Percentiles rank a stretch among this genome's conserved stretches.
These are phyloP conservation scores for Catostomus latipinnis DNA, from an alignment of 2,797 vertebrate species.

Conservation along the genomic window DNA sequence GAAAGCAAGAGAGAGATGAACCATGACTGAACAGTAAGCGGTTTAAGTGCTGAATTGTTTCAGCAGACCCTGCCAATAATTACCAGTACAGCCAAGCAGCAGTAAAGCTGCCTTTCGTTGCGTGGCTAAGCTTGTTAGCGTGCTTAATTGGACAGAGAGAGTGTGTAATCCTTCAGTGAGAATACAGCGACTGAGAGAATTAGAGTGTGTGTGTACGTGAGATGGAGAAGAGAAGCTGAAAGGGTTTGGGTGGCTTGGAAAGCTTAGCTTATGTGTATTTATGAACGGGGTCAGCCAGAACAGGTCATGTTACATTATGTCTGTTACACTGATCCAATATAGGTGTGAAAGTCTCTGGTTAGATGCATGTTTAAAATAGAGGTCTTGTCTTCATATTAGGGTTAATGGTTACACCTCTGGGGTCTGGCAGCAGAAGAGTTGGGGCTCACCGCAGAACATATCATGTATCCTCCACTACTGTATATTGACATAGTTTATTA, in stretches of 20 bases:
- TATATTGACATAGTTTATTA: background rate
- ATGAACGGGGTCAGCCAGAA: background rate
- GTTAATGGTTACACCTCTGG: slow-evolving; percentile 39
- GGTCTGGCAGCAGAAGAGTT: slow-evolving; percentile 28
- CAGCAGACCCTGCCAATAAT: slow-evolving; percentile 71
- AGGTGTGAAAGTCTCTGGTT: slow-evolving; percentile 18
- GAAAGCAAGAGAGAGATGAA: slow-evolving; percentile 64
- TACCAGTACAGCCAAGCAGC: slow-evolving; percentile 64
- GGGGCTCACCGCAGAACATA: slow-evolving; percentile 17
- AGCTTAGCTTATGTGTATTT: slow-evolving; percentile 1
- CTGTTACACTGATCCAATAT: slow-evolving; percentile 23
- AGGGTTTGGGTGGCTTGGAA: background rate
- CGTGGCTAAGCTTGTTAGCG: slow-evolving; percentile 73
- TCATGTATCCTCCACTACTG: slow-evolving; percentile 8
- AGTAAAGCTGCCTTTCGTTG: slow-evolving; percentile 74
- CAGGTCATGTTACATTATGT: slow-evolving; percentile 15
- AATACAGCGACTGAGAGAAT: slow-evolving; percentile 62
- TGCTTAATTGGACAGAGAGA: slow-evolving; percentile 73
- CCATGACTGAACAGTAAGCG: slow-evolving; percentile 66
- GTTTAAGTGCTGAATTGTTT: slow-evolving; percentile 70
- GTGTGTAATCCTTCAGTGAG: slow-evolving; percentile 66
- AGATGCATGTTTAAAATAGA: slow-evolving; percentile 8
- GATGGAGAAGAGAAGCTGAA: slow-evolving; percentile 1
- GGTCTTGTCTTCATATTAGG: slow-evolving; percentile 25
- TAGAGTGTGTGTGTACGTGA: slow-evolving; percentile 28